Evolutionary conservation across 2,888 invertebrate species (phyloP).

Genomic region (Leptinotarsa haldemani): DNA sequence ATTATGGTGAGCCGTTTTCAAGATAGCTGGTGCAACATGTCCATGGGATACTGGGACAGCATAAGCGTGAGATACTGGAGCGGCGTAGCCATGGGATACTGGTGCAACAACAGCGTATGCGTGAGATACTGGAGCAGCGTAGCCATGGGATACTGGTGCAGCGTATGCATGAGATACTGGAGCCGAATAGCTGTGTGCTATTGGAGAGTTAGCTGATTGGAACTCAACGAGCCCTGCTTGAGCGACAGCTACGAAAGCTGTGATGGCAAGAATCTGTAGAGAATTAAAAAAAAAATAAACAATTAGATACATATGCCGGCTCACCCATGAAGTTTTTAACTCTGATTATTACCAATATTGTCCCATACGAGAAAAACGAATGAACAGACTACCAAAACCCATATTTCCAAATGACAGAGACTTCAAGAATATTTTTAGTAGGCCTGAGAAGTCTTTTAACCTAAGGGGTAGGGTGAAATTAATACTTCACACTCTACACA

Average conservation of each 20-base stretch:
- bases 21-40: slow-evolving; percentile 43
- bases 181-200: slow-evolving; percentile 30
- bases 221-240: slow-evolving; percentile 49
- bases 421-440: too few species aligned
- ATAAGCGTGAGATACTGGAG: too few species aligned
- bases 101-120: slow-evolving; percentile 32
- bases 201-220: slow-evolving; percentile 26
- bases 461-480: too few species aligned
- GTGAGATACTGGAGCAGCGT: slow-evolving; percentile 29
- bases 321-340: too few species aligned
- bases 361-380: too few species aligned
- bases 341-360: too few species aligned
- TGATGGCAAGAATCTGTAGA: slow-evolving; percentile 46
- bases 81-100: slow-evolving; percentile 31
- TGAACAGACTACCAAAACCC: too few species aligned
- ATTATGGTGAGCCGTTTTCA: slow-evolving; percentile 41
- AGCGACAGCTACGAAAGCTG: slow-evolving; percentile 46
- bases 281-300: background rate
- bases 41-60: slow-evolving; percentile 11
- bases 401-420: too few species aligned
- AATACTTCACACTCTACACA: too few species aligned
- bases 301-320: too few species aligned
- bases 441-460: too few species aligned
- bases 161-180: slow-evolving; percentile 35
- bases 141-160: slow-evolving; percentile 43